Evolutionary conservation across 2,888 invertebrate species (phyloP), one percentile per base, ranked within the genome.

Genomic region (Cosmorhoe ocellata): DNA sequence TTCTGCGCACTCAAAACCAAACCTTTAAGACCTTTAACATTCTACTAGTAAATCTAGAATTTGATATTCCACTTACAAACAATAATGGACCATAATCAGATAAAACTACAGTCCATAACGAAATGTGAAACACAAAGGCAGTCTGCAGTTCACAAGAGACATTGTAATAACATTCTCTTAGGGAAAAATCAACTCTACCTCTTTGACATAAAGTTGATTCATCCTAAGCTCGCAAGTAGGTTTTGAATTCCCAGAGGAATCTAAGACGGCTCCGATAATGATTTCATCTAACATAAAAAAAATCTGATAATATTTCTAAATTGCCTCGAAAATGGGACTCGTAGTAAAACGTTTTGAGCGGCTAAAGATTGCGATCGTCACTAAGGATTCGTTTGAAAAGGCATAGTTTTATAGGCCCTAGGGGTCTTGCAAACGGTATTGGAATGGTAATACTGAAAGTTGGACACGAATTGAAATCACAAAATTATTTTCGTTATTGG

Each of bases 261-360:
- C 32, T 33, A 41, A 27, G 36, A 49, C 28, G 45, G 30, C 27
- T 34, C 33, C 33, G 33, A 49, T 58, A 56, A 56, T 58, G 47
- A 54, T 51, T 54, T 51, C 41, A 38, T 36, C 32, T 6, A 14
- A 43, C 26, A 47, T 52, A 47, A 51, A 50, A n/a, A n/a, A 53
- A 56, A 53, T 42, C 52, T 52, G 51, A 51, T 51, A 57, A 53
- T 57, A 51, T 51, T 52, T 57, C 44, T 46, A 27, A 49, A 56
- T 41, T 46, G 40, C 33, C 45, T 24, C 38, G 54, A 43, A 37
- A 57, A 57, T 51, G 43, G 51, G 36, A 26, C 9, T 27, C 37
- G 32, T 39, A 50, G 52, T 53, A 58, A 56, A 58, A 56, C 45
- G 47, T 33, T 54, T 44, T 34, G 24, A 27, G 52, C 51, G 48